Percentiles rank a stretch among this genome's conserved stretches.
Evolutionary conservation across 1,140 invertebrate species (phyloP).

Genomic region (Thrips palmi): DNA sequence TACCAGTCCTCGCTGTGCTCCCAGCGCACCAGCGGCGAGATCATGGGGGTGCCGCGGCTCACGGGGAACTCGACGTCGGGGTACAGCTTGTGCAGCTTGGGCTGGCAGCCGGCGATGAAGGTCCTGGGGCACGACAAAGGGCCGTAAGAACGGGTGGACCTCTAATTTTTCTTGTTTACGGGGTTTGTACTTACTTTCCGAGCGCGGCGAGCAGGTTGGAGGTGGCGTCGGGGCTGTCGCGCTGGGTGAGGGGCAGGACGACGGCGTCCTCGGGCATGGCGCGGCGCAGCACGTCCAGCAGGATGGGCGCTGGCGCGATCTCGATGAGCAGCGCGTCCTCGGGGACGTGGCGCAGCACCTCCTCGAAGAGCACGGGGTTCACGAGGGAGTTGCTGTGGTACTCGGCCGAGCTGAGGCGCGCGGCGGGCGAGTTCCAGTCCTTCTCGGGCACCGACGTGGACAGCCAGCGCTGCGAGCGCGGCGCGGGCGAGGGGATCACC

Average conservation of each 20-base stretch:
- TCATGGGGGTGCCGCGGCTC: slow-evolving; percentile 52
- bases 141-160: not conserved
- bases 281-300: slow-evolving; percentile 43
- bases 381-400: slow-evolving; percentile 79
- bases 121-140: not conserved
- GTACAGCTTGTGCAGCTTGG: slow-evolving; percentile 28
- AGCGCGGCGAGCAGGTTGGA: slow-evolving; percentile 52
- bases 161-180: slow-evolving; percentile 1
- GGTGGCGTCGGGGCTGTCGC: slow-evolving; percentile 47
- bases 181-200: slow-evolving; percentile 31
- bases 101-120: slow-evolving; percentile 16
- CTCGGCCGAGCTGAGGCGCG: slow-evolving; percentile 57
- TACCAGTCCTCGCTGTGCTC: slow-evolving; percentile 67
- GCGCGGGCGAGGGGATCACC: slow-evolving; percentile 43
- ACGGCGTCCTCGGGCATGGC: slow-evolving; percentile 32
- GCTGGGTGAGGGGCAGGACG: slow-evolving; percentile 64
- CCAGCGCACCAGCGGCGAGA: slow-evolving; percentile 67
- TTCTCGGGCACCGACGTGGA: slow-evolving; percentile 64
- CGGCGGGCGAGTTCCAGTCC: slow-evolving; percentile 50
- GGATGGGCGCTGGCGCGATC: slow-evolving; percentile 65
- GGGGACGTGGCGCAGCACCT: slow-evolving; percentile 14
- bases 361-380: slow-evolving; percentile 19
- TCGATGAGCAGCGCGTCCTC: slow-evolving; percentile 25
- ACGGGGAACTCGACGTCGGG: slow-evolving; percentile 56
- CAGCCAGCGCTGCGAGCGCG: slow-evolving; percentile 61